A percentile compares a stretch with the other conserved stretches of the same genome.
Conservation (phyloP, 2,113 vertebrate species). For the Oreochromis tanganicae region DNA sequence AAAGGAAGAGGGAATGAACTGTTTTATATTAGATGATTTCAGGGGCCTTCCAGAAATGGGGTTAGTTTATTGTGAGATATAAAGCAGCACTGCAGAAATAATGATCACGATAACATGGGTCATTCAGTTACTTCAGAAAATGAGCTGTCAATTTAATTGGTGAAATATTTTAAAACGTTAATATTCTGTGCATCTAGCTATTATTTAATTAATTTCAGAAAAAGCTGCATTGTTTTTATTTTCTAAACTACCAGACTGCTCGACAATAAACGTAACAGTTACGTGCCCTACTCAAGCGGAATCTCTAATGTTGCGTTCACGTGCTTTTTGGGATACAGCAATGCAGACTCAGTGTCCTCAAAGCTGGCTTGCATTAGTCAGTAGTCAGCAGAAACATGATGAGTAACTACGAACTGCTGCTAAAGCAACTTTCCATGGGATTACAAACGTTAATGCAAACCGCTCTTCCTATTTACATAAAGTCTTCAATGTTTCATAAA, state of each 20-base stretch:
- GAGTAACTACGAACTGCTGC: background rate
- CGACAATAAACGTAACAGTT: constrained; percentile 5
- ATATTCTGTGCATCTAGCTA: background rate
- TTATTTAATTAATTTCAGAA: background rate
- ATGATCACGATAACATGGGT: background rate
- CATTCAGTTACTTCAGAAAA: background rate
- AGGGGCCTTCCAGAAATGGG: background rate
- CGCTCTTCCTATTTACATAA: background rate
- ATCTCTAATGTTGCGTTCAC: constrained; percentile 24
- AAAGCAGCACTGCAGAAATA: background rate
- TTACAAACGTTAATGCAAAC: background rate
- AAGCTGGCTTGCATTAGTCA: background rate
- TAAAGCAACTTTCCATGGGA: background rate
- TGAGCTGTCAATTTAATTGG: background rate
- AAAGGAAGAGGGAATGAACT: background rate
- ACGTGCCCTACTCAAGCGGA: constrained; percentile 1
- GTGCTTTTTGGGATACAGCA: background rate
- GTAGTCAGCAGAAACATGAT: background rate
- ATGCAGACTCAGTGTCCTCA: fast-evolving
- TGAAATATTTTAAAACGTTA: background rate
- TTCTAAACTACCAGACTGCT: background rate
- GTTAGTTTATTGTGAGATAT: background rate
- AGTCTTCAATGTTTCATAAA: background rate
- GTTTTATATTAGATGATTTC: background rate
- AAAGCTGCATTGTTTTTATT: background rate